These are phyloP conservation scores for Dolomedes plantarius DNA, from an alignment of 2,888 invertebrate genomes.

Conservation along the genomic window DNA sequence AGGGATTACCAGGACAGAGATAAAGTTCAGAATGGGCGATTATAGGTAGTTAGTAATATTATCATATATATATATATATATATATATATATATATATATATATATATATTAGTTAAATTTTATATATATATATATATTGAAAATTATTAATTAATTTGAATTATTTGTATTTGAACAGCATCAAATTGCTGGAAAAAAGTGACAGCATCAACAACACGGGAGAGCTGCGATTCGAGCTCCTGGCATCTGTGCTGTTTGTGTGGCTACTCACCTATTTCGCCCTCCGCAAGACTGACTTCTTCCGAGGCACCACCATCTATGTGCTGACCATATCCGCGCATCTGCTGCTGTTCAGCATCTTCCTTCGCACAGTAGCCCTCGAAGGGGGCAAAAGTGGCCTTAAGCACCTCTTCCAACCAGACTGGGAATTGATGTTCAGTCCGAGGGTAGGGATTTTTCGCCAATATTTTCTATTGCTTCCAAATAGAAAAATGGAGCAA, in stretches of 20 bases:
- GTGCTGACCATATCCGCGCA: slow-evolving; percentile 95
- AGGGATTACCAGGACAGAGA: too few species aligned
- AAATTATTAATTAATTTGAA: too few species aligned
- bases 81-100: too few species aligned
- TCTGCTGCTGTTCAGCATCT: slow-evolving; percentile 88
- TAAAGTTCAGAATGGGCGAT: too few species aligned
- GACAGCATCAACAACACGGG: slow-evolving; percentile 90
- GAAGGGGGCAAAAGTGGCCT: slow-evolving; percentile 91
- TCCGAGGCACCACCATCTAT: slow-evolving; percentile 84
- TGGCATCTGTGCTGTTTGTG: slow-evolving; percentile 90
- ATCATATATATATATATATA: too few species aligned
- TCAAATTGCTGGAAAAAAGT: slow-evolving; percentile 89
- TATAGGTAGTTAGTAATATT: too few species aligned
- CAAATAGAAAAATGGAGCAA: too few species aligned
- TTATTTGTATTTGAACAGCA: too few species aligned
- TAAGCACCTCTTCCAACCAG: slow-evolving; percentile 89
- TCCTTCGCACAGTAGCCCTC: slow-evolving; percentile 90
- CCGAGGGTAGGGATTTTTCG: slow-evolving; percentile 83
- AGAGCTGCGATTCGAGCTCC: slow-evolving; percentile 89
- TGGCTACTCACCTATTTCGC: slow-evolving; percentile 97
- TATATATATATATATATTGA: too few species aligned
- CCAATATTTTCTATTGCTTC: background rate
- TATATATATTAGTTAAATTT: too few species aligned
- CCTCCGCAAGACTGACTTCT: slow-evolving; percentile 84
- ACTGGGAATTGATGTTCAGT: slow-evolving; percentile 87